Evolutionary conservation across 2,113 vertebrate species (phyloP), one percentile per base, ranked within the genome.

Genomic region (Xiphophorus couchianus): DNA sequence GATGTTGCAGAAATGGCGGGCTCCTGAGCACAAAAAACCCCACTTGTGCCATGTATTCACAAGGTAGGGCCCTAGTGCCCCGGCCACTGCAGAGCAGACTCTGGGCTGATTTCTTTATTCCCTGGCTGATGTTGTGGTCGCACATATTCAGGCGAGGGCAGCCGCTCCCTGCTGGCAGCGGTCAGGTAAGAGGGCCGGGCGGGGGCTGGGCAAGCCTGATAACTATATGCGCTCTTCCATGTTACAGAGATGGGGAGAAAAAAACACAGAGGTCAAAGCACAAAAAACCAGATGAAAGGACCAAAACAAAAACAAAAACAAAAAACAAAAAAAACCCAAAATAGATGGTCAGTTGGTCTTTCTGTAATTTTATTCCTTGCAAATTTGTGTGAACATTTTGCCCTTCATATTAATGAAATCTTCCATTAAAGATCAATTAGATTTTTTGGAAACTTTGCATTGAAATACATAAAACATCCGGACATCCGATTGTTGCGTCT

Each of bases 1-100:
- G 98, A 99, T 98, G 97, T 99, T 97, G 97, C 96, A 97, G 96
- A 97, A 96, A 90, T 95, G 96, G 95, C 95, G 93, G 88, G 90
- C 93, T 95, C 75, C 81, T 69, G 83, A 78, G 72, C 25, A 48
- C 6, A 62, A 73, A 74, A 37, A 37, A 37, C 3, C 29, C 29
- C 30, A 77, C 69, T 51, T 78, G 28, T 54, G 72, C 65, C 54
- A 19, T 31, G 62, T 35, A 75, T 75, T 73, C 71, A 67, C 82
- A 83, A n/a, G 69, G 73, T 60, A 94, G 10, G 68, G 72, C 14
- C 2, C 10, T 37, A 37, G 10, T 63, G 68, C 84, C 71, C 83
- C 85, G 9, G 8, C 22, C 22, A 22, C 95, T 94, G 93, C 93
- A 94, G 94, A 96, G 96, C 97, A 97, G 96, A 98, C 96, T 97